Evolutionary conservation across 2,888 invertebrate genomes (phyloP).

Genomic region (Bellardia bayeri): DNA sequence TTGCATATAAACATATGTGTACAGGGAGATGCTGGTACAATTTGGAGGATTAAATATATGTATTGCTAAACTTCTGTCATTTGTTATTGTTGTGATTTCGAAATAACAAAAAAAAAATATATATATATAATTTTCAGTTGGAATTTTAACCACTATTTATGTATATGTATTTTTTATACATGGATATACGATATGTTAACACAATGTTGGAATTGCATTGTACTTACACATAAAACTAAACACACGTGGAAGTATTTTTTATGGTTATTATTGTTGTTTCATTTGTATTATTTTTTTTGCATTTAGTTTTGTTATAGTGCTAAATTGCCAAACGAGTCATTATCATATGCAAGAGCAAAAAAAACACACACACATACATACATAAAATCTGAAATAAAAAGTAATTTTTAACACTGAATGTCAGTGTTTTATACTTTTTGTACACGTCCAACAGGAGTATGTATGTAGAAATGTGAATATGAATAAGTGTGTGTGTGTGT

Average conservation of each 20-base stretch:
- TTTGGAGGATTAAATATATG: conserved; percentile 63
- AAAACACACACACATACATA: neutral
- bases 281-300: neutral
- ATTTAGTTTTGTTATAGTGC: conserved; percentile 8
- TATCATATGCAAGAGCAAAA: conserved; percentile 25
- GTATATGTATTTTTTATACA: neutral
- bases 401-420: conserved; percentile 67
- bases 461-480: neutral
- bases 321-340: conserved; percentile 57
- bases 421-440: conserved; percentile 39
- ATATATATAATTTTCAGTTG: conserved; percentile 11
- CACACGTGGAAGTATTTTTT: conserved; percentile 36
- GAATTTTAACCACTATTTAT: conserved; percentile 39
- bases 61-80: conserved; percentile 57
- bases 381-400: conserved; percentile 56
- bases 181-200: neutral
- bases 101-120: neutral
- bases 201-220: conserved; percentile 1
- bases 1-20: neutral
- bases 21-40: conserved; percentile 34
- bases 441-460: neutral
- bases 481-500: too few species aligned
- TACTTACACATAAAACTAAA: neutral
- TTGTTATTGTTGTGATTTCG: conserved; percentile 33
- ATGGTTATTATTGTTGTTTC: conserved; percentile 16